Conservation (phyloP, 2,797 vertebrate species). For the Trichosurus vulpecula region DNA sequence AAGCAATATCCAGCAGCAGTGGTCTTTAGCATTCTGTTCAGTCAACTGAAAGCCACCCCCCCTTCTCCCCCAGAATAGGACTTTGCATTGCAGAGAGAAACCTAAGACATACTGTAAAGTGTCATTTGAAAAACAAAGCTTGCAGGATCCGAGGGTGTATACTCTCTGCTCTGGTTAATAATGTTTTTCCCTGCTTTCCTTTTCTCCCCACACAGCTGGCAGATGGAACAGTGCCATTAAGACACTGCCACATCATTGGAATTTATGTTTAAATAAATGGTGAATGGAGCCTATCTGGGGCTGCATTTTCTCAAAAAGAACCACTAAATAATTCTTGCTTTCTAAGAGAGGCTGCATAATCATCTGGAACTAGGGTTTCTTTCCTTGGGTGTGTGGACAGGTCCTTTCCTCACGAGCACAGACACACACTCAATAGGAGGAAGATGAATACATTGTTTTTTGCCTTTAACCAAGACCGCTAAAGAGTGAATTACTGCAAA, state of each 20-base stretch:
- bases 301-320: constrained; percentile 7
- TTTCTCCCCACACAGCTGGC: not conserved
- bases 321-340: constrained; percentile 41
- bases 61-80: not conserved
- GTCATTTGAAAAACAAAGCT: constrained; percentile 29
- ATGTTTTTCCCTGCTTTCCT: not conserved
- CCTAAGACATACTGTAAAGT: not conserved
- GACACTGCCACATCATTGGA: not conserved
- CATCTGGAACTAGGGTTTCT: not conserved
- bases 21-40: constrained; percentile 1
- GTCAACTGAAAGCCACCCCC: constrained; percentile 16
- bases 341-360: not conserved
- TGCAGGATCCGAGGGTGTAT: not conserved
- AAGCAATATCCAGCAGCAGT: constrained; percentile 5
- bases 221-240: not conserved
- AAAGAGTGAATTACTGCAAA: constrained; percentile 21
- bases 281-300: not conserved
- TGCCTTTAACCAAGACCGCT: not conserved
- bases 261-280: constrained; percentile 25
- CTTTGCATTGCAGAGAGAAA: constrained; percentile 28
- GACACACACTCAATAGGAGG: not conserved
- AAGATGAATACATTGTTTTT: constrained; percentile 15
- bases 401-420: constrained; percentile 15
- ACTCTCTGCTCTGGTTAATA: not conserved
- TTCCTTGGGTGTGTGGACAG: not conserved